Base-by-base conservation (phyloP, 2,797 vertebrate species). In the Falco naumanni region DNA sequence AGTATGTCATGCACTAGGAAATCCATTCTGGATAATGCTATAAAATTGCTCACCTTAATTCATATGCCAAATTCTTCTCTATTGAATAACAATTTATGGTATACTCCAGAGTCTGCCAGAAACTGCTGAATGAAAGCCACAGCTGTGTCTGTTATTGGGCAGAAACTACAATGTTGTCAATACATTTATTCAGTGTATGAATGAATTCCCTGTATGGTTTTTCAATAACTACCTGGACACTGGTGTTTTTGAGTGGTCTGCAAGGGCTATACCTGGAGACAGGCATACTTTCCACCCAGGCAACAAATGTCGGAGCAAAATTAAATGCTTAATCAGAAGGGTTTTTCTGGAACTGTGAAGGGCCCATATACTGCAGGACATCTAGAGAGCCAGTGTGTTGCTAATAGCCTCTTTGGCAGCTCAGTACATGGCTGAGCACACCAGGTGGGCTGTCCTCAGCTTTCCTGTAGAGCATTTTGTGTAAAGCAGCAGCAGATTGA, bases 1-100 rank as follows among this genome's bases (percentile, higher is more conserved):
- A 94, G 24, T 90, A 87, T 51, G 85, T 97, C 95, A 97, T 91
- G 92, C 76, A 91, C 78, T 92, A 96, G 94, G 94, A 96, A 98
- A 96, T 91, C 85, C 92, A 89, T 96, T 96, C 95, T 97, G 95
- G 82, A 95, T 92, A 96, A 93, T 24, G 33, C 80, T 87, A 69
- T 94, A 95, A 97, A 95, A 97, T 95, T 89, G 66, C 74, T 96
- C 96, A 97, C 96, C 97, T 98, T 94, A 80, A 87, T 89, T 91
- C 94, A 48, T 19, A 95, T 33, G 96, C 96, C 97, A 97, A 97
- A 93, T 96, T 86, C 90, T 95, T 94, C 90, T 96, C 92, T 95
- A 95, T 81, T 96, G 95, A 97, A 84, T 95, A 97, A 72, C 87
- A 94, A 88, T 91, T 93, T 95, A 95, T 87, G 64, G 77, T 90